Evolutionary conservation across 23 tunicate species (phyloP).

Genomic region (Clavelina lepadiformis): DNA sequence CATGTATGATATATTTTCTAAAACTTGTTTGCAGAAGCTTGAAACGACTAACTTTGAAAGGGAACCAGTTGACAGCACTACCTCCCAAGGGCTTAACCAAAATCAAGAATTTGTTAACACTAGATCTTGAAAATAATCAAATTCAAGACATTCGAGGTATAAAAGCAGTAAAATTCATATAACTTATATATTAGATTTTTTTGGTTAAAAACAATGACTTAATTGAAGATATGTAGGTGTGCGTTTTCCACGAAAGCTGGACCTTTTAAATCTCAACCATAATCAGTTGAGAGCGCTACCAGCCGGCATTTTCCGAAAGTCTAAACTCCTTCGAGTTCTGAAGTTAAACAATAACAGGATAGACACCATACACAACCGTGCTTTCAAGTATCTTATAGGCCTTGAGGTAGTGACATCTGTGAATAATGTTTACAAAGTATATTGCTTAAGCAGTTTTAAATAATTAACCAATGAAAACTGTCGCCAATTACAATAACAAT

Average conservation of each 20-base stretch:
- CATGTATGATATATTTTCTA: no score
- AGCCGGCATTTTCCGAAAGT: slow-evolving; percentile 10
- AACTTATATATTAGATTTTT: background rate
- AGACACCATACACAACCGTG: background rate
- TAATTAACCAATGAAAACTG: no score
- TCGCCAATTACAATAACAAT: background rate
- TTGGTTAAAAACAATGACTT: background rate
- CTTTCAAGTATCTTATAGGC: slow-evolving; percentile 4
- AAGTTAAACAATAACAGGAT: slow-evolving; percentile 27
- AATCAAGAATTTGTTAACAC: background rate
- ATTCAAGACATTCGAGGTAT: slow-evolving; percentile 3
- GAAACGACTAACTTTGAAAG: background rate
- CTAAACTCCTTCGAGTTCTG: slow-evolving; percentile 22
- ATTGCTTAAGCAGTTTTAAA: background rate
- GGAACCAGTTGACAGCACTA: background rate
- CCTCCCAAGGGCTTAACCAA: background rate
- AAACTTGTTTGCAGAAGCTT: slow-evolving; percentile 7
- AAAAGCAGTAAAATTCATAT: background rate
- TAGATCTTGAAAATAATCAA: slow-evolving; percentile 3
- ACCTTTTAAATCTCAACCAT: slow-evolving; percentile 29
- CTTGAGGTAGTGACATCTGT: slow-evolving; percentile 5
- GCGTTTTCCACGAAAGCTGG: slow-evolving; percentile 26
- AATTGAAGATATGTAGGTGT: slow-evolving; percentile 9
- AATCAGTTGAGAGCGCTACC: background rate
- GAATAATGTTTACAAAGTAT: background rate